phyloP scores from a whole-genome alignment of 2,797 vertebrate species.

The Allobates femoralis region DNA sequence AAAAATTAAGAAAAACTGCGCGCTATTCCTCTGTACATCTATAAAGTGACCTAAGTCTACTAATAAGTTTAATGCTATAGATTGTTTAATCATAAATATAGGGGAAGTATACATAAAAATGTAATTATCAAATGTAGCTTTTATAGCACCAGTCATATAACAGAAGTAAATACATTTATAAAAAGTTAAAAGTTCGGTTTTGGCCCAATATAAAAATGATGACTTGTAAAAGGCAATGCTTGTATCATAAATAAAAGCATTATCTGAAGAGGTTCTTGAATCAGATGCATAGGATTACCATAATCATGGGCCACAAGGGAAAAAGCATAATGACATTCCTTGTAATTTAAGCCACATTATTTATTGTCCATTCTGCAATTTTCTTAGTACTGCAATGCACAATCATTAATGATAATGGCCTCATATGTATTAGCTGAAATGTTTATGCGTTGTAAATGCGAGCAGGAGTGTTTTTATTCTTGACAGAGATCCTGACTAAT shows the following conservation, averaged over 20 bases:
- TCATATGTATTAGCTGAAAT: constrained; percentile 48
- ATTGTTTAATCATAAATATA: not conserved
- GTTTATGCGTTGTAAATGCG: constrained; percentile 46
- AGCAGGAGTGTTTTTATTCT: constrained; percentile 33
- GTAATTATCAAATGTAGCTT: not conserved
- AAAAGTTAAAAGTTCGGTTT: not conserved
- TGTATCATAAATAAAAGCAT: constrained; percentile 43
- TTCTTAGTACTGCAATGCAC: constrained; percentile 49
- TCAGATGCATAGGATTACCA: constrained; percentile 45
- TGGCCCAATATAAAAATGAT: constrained; percentile 19
- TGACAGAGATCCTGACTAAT: constrained; percentile 48
- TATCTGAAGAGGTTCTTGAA: constrained; percentile 43
- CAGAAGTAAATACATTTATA: constrained; percentile 18
- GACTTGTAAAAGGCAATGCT: constrained; percentile 24
- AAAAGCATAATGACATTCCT: constrained; percentile 45
- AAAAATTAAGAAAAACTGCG: not conserved
- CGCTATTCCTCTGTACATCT: not conserved
- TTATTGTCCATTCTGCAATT: constrained; percentile 55
- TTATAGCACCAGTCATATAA: not conserved
- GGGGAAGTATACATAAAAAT: constrained; percentile 7
- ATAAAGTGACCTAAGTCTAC: not conserved
- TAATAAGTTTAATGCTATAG: not conserved
- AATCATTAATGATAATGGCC: constrained; percentile 54
- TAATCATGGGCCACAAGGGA: constrained; percentile 47
- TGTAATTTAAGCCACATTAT: constrained; percentile 43